These are phyloP conservation scores for Melieria picta DNA, from an alignment of 2,888 invertebrate genomes.

Conservation along the genomic window DNA sequence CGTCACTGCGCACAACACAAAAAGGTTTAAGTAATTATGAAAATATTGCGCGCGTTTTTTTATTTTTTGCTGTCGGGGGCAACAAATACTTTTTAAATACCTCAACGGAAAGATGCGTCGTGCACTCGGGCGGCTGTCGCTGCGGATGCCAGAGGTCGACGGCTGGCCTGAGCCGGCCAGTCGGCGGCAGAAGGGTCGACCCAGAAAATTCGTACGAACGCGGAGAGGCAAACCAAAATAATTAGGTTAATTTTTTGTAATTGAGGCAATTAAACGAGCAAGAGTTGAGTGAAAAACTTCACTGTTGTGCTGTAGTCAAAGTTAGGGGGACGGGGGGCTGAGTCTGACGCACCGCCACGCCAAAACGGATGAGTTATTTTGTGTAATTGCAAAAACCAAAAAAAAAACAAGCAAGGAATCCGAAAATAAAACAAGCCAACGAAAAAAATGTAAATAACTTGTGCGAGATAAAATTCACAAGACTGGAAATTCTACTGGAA, in stretches of 20 bases:
- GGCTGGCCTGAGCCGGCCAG: no score
- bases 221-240: constrained; percentile 21
- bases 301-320: background rate
- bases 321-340: no score
- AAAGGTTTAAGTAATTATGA: constrained; percentile 26
- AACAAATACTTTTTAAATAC: constrained; percentile 19
- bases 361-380: no score
- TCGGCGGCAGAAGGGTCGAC: background rate
- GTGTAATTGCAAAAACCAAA: no score
- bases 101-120: constrained; percentile 6
- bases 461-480: no score
- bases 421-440: no score
- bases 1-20: background rate
- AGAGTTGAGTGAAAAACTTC: background rate
- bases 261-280: constrained; percentile 24
- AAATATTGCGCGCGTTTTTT: constrained; percentile 24
- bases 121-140: no score
- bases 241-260: constrained; percentile 36
- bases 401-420: no score
- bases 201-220: constrained; percentile 11
- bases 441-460: no score
- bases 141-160: no score
- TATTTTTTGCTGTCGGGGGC: background rate
- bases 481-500: no score
- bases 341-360: no score